A percentile compares a stretch with the other conserved stretches of the same genome.
Evolutionary conservation across 2,113 vertebrate genomes (phyloP).

Genomic region (Grus americana): DNA sequence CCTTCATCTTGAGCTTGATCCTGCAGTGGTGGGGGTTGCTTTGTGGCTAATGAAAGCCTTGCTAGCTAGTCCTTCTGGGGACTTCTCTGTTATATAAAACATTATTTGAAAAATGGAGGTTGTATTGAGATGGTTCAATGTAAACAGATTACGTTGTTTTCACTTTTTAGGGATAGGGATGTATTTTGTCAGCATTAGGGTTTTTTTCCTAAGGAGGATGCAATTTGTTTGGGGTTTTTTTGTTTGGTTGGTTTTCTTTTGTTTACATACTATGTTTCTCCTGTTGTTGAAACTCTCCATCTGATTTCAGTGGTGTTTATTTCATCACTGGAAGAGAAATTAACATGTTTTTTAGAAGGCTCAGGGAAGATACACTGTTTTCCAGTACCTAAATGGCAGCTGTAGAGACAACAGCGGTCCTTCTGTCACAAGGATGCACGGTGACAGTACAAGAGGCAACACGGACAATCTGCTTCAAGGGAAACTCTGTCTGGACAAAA

Average conservation of each 20-base stretch:
- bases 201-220: no score
- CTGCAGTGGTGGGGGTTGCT: background rate
- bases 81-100: background rate
- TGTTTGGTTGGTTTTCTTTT: background rate
- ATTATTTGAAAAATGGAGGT: background rate
- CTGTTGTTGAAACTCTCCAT: background rate
- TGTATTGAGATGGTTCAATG: background rate
- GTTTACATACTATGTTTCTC: background rate
- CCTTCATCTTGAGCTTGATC: background rate
- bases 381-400: background rate
- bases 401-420: rapidly evolving
- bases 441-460: background rate
- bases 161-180: background rate
- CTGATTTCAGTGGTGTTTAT: background rate
- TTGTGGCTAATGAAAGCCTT: background rate
- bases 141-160: background rate
- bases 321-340: background rate
- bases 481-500: background rate
- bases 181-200: background rate
- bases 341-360: background rate
- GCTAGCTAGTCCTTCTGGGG: background rate
- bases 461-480: background rate
- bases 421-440: rapidly evolving
- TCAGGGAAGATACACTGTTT: background rate
- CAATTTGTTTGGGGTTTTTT: background rate